A percentile compares a stretch with the other conserved stretches of the same genome.
These are phyloP conservation scores for Drosophila flavopinicola DNA, from an alignment of 2,888 invertebrate species.

Conservation along the genomic window DNA sequence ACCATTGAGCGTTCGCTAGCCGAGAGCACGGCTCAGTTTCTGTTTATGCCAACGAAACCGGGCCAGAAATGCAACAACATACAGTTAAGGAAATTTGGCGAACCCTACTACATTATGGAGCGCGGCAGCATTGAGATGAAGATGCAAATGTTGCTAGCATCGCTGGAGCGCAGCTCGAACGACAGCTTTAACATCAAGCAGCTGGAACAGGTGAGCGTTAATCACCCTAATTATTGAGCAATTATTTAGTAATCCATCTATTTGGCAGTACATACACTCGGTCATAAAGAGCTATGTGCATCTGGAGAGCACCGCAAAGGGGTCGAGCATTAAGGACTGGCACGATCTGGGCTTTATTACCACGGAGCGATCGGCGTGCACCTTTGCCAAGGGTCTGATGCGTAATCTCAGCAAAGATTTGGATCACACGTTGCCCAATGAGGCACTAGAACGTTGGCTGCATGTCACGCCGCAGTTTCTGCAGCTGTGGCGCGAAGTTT, in stretches of 20 bases:
- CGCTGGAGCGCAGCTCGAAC: constrained; percentile 53
- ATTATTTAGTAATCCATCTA: constrained; percentile 25
- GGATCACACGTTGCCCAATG: constrained; percentile 72
- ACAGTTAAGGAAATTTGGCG: constrained; percentile 88
- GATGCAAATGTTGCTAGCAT: constrained; percentile 80
- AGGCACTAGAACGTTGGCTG: constrained; percentile 83
- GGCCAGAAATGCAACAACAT: constrained; percentile 70
- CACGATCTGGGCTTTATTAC: constrained; percentile 87
- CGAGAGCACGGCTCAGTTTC: constrained; percentile 88
- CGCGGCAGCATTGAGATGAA: constrained; percentile 89
- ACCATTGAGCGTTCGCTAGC: constrained; percentile 88
- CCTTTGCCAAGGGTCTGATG: constrained; percentile 87
- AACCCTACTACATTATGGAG: constrained; percentile 89
- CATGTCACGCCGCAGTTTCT: constrained; percentile 85
- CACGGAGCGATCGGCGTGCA: constrained; percentile 86
- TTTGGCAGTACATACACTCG: constrained; percentile 89
- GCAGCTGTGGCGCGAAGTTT: constrained; percentile 86
- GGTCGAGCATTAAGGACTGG: constrained; percentile 86
- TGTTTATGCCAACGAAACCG: constrained; percentile 86
- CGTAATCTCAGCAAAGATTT: constrained; percentile 79
- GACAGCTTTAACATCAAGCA: constrained; percentile 72
- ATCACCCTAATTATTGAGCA: not conserved
- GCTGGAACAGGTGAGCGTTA: constrained; percentile 70
- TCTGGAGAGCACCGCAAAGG: constrained; percentile 86
- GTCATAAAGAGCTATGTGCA: constrained; percentile 91